Conservation (phyloP, 2,797 vertebrate species). For the Channa striata region DNA sequence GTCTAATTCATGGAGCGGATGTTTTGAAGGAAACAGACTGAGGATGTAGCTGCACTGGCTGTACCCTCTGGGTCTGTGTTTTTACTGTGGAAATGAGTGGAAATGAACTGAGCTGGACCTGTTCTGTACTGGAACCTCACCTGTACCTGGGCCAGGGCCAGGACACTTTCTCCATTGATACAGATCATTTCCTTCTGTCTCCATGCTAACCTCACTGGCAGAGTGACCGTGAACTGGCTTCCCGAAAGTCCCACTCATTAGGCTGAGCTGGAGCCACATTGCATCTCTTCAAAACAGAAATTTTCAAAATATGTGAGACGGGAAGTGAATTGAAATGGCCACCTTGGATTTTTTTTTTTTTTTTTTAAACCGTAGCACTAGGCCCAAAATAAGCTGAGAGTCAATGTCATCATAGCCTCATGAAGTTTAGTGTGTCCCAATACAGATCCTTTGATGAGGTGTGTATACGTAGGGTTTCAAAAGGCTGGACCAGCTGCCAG, state of each 20-base stretch:
- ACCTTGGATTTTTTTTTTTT: not conserved
- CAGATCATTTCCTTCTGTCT: slow-evolving; percentile 56
- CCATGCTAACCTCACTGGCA: slow-evolving; percentile 55
- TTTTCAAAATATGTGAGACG: slow-evolving; percentile 24
- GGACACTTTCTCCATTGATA: slow-evolving; percentile 74
- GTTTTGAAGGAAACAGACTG: slow-evolving; percentile 86
- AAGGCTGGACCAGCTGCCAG: too few relatives aligned
- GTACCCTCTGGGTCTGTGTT: slow-evolving; percentile 65
- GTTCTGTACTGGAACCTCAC: slow-evolving; percentile 71
- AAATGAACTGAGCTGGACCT: slow-evolving; percentile 70
- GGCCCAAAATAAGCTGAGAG: slow-evolving; percentile 3
- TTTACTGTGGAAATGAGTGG: slow-evolving; percentile 67
- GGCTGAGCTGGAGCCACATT: slow-evolving; percentile 23
- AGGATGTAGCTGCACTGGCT: slow-evolving; percentile 78
- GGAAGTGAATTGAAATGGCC: slow-evolving; percentile 22
- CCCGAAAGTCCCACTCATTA: slow-evolving; percentile 49
- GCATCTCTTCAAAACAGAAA: slow-evolving; percentile 26
- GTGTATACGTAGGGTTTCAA: not conserved
- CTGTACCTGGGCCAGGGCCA: slow-evolving; percentile 65
- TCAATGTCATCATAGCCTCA: not conserved
- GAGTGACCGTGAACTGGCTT: not conserved
- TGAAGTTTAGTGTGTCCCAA: not conserved
- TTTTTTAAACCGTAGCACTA: not conserved
- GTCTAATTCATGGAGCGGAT: slow-evolving; percentile 86
- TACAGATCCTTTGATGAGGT: too few relatives aligned